A percentile compares a stretch with the other conserved stretches of the same genome.
Evolutionary conservation across 2,888 invertebrate species (phyloP).

Genomic region (Nemapogon koenigi): DNA sequence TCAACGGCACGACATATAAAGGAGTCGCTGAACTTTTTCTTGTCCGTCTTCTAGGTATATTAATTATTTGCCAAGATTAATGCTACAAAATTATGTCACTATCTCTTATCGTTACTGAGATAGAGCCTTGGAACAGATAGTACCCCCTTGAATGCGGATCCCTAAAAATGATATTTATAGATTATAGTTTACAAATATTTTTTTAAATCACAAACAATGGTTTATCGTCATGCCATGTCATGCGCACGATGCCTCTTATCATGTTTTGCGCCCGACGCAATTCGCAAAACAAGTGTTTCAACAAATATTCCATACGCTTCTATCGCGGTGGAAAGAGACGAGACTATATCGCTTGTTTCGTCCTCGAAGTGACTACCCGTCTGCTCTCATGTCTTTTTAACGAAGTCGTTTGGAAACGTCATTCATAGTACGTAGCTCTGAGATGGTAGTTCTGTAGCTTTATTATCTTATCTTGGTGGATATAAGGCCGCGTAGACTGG

Average conservation of each 20-base stretch:
- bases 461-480: constrained; percentile 46
- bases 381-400: constrained; percentile 45
- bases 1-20: too few species aligned
- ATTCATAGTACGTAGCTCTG: constrained; percentile 66
- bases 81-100: too few species aligned
- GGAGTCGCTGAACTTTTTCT: too few species aligned
- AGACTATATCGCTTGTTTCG: constrained; percentile 34
- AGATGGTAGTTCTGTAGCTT: constrained; percentile 57
- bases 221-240: constrained; percentile 5
- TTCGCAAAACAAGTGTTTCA: constrained; percentile 57
- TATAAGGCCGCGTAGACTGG: constrained; percentile 36
- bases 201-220: background rate
- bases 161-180: too few species aligned
- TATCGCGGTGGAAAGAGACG: constrained; percentile 53
- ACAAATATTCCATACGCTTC: constrained; percentile 59
- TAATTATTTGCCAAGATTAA: too few species aligned
- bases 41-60: too few species aligned
- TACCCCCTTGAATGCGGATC: too few species aligned
- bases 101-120: too few species aligned
- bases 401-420: constrained; percentile 42
- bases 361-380: constrained; percentile 36
- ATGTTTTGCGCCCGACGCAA: constrained; percentile 48
- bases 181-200: too few species aligned
- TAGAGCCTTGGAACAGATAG: too few species aligned
- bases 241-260: constrained; percentile 9